Conservation (phyloP, 2,113 vertebrate genomes). For the Mobula birostris region DNA sequence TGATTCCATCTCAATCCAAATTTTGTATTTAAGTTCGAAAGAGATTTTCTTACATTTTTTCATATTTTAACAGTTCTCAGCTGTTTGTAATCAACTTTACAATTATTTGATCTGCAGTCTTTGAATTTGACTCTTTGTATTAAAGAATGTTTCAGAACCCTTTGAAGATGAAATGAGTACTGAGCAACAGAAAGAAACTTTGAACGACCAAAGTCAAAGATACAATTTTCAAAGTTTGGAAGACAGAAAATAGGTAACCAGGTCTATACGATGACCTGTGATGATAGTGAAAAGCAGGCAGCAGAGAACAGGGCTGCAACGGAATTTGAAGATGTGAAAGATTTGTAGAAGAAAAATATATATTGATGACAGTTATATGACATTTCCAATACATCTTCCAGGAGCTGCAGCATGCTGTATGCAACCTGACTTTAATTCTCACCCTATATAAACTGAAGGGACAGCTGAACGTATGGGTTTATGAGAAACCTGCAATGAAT, state of each 20-base stretch:
- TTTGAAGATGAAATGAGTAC: background rate
- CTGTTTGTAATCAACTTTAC: background rate
- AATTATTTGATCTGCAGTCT: background rate
- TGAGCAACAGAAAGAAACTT: background rate
- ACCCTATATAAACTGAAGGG: background rate
- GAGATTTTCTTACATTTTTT: background rate
- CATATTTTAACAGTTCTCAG: background rate
- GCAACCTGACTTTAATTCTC: background rate
- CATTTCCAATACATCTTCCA: background rate
- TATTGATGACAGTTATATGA: background rate
- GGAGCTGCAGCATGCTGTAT: background rate
- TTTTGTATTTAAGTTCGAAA: background rate
- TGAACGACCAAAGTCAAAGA: background rate
- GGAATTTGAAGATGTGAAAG: background rate
- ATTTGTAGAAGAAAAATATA: background rate
- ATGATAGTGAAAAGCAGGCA: background rate
- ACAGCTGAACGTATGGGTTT: background rate
- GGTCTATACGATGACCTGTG: background rate
- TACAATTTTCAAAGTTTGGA: background rate
- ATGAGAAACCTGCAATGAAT: background rate
- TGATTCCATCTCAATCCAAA: background rate
- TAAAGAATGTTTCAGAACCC: background rate
- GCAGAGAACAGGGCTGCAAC: background rate
- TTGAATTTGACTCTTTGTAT: background rate
- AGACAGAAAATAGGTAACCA: background rate